A percentile compares a stretch with the other conserved stretches of the same genome.
phyloP scores from a whole-genome alignment of 2,797 vertebrate genomes.

The Leptoclinus maculatus region DNA sequence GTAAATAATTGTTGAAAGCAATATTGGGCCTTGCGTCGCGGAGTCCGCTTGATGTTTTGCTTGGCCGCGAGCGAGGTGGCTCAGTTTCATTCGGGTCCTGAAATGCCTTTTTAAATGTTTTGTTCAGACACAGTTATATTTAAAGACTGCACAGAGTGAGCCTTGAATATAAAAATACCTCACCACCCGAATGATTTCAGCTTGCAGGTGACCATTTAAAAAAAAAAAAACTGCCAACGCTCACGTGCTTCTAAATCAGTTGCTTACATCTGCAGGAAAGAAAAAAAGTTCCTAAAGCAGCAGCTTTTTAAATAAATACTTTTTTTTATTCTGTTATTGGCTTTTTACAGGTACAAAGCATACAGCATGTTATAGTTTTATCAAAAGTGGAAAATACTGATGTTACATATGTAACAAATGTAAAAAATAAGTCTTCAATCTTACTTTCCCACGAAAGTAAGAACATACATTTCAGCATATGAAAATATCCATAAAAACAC shows the following conservation, averaged over 20 bases:
- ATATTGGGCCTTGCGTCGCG: slow-evolving; percentile 54
- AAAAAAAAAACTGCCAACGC: slow-evolving; percentile 24
- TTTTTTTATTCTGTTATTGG: slow-evolving; percentile 99
- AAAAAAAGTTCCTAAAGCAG: neutral
- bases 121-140: slow-evolving; percentile 67
- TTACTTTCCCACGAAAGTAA: slow-evolving; percentile 99
- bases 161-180: slow-evolving; percentile 37
- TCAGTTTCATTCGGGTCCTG: slow-evolving; percentile 70
- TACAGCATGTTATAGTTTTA: slow-evolving; percentile 99
- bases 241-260: slow-evolving; percentile 19
- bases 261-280: slow-evolving; percentile 1
- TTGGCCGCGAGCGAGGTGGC: slow-evolving; percentile 66
- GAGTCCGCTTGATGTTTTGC: slow-evolving; percentile 69
- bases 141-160: slow-evolving; percentile 58
- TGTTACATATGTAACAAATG: slow-evolving; percentile 99
- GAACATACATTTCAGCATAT: slow-evolving; percentile 95
- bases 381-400: slow-evolving; percentile 99
- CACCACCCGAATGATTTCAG: slow-evolving; percentile 46
- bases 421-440: slow-evolving; percentile 97
- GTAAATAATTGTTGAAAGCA: slow-evolving; percentile 81
- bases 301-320: slow-evolving; percentile 97
- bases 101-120: slow-evolving; percentile 74
- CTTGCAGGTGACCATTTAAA: slow-evolving; percentile 25
- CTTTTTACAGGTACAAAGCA: slow-evolving; percentile 99
- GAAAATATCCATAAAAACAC: slow-evolving; percentile 99